A percentile compares a stretch with the other conserved stretches of the same genome.
Evolutionary conservation across 2,888 invertebrate species (phyloP).

Genomic region (Alloscopus bannaensis): DNA sequence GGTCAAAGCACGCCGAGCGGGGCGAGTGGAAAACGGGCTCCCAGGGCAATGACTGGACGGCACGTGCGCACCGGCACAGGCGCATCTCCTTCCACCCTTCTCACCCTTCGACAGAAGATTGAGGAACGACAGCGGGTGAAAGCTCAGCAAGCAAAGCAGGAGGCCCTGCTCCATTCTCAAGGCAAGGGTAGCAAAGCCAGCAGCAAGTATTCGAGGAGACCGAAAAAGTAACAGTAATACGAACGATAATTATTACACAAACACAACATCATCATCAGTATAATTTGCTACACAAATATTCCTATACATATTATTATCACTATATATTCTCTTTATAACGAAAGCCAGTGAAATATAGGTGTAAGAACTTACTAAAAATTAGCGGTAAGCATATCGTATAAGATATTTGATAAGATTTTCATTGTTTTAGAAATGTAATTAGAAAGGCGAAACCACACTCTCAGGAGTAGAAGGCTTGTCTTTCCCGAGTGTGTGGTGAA

Average conservation of each 20-base stretch:
- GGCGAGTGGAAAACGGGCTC: conserved; percentile 74
- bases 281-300: too few species aligned
- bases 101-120: conserved; percentile 76
- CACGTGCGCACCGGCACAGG: conserved; percentile 76
- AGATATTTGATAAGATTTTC: too few species aligned
- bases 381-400: too few species aligned
- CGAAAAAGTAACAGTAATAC: conserved; percentile 67
- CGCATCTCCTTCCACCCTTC: conserved; percentile 75
- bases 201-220: conserved; percentile 70
- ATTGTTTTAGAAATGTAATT: too few species aligned
- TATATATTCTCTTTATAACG: conserved; percentile 42
- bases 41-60: conserved; percentile 76
- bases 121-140: conserved; percentile 75
- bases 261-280: too few species aligned
- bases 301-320: too few species aligned
- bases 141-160: conserved; percentile 72
- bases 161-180: conserved; percentile 70
- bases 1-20: conserved; percentile 69
- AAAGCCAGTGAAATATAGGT: conserved; percentile 68
- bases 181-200: conserved; percentile 60
- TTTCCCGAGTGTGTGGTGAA: background rate
- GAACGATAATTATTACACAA: too few species aligned
- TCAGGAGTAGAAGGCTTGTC: too few species aligned
- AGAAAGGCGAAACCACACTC: too few species aligned
- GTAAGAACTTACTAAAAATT: conserved; percentile 41